Evolutionary conservation across 2,888 invertebrate genomes (phyloP).

Genomic region (Eupsilia transversa): DNA sequence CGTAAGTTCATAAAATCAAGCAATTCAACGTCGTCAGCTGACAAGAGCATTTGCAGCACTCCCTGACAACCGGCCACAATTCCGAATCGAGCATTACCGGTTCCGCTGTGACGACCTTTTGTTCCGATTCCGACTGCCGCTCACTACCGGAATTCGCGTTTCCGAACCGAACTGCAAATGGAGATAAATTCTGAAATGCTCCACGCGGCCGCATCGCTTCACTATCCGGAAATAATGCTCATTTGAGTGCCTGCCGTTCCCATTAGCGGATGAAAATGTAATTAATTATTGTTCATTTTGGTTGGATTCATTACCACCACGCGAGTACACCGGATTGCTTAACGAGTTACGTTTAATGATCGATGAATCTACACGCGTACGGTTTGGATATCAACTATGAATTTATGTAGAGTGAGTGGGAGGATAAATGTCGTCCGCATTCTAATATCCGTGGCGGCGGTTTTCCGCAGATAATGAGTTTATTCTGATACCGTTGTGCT

Average conservation of each 20-base stretch:
- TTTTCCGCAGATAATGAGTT: slow-evolving; percentile 52
- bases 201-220: slow-evolving; percentile 68
- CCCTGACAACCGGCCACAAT: slow-evolving; percentile 76
- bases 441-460: slow-evolving; percentile 33
- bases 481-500: slow-evolving; percentile 27
- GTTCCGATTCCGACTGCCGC: slow-evolving; percentile 74
- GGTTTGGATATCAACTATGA: slow-evolving; percentile 47
- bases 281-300: slow-evolving; percentile 81
- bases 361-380: slow-evolving; percentile 54
- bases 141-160: slow-evolving; percentile 78
- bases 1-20: slow-evolving; percentile 67
- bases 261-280: slow-evolving; percentile 80
- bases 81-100: slow-evolving; percentile 83
- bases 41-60: slow-evolving; percentile 75
- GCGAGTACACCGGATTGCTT: slow-evolving; percentile 71
- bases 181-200: slow-evolving; percentile 80
- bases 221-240: slow-evolving; percentile 78
- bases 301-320: slow-evolving; percentile 76
- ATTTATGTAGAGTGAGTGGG: slow-evolving; percentile 11
- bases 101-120: slow-evolving; percentile 83
- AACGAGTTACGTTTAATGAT: slow-evolving; percentile 69
- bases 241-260: slow-evolving; percentile 74
- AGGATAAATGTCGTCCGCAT: slow-evolving; percentile 39
- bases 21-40: slow-evolving; percentile 72
- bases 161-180: slow-evolving; percentile 82